Percentiles rank a stretch among this genome's conserved stretches.
phyloP scores from a whole-genome alignment of 2,888 invertebrate species.

The Drosophila affinis region DNA sequence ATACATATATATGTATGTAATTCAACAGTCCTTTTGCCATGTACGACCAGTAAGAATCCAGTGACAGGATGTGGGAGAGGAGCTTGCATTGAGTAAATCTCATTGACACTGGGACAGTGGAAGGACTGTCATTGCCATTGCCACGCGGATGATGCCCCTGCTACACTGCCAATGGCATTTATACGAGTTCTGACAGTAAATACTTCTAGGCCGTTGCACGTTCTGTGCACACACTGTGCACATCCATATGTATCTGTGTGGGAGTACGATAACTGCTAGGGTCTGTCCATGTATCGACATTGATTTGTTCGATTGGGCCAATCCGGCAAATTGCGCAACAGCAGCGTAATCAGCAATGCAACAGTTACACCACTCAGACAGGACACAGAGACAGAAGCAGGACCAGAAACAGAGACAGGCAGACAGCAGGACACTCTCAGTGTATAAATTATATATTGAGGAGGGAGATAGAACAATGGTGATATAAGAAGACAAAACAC shows the following conservation, averaged over 20 bases:
- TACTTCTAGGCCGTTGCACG: background rate
- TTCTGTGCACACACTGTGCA: background rate
- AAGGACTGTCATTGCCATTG: background rate
- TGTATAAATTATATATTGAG: background rate
- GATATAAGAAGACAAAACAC: constrained; percentile 28
- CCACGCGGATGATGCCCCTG: background rate
- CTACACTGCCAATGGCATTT: constrained; percentile 12
- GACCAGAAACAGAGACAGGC: background rate
- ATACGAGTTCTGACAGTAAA: constrained; percentile 9
- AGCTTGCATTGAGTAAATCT: no score
- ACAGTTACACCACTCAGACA: constrained; percentile 37
- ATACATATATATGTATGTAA: no score
- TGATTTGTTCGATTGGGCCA: constrained; percentile 59
- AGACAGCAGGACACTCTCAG: background rate
- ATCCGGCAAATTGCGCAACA: constrained; percentile 61
- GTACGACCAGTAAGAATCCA: no score
- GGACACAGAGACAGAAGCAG: background rate
- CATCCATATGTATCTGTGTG: background rate
- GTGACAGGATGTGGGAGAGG: no score
- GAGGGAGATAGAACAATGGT: background rate
- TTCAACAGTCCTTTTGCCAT: no score
- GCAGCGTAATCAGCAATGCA: constrained; percentile 50
- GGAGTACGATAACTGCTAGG: no score
- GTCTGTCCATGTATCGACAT: constrained; percentile 39
- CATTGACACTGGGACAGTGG: background rate